Percentiles rank a stretch among this genome's conserved stretches.
Conservation (phyloP, 2,888 invertebrate genomes). For the Ommatoiulus sabulosus region DNA sequence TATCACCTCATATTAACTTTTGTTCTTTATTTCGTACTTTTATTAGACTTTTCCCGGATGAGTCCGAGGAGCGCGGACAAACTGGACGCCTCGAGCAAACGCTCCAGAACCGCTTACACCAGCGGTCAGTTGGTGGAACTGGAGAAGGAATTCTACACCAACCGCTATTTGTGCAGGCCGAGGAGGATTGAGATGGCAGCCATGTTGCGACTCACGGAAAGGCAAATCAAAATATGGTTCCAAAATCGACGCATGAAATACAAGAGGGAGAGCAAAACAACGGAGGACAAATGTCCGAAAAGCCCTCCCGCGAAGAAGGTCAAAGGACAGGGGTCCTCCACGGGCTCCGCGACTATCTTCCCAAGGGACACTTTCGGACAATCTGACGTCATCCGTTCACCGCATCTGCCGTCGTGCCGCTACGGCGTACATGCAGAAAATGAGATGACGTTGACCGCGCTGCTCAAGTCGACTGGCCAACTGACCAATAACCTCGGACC, state of each 20-base stretch:
- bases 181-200: slow-evolving; percentile 42
- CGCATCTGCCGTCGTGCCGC: neutral
- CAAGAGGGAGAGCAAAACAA: neutral
- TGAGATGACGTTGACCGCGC: neutral
- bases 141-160: slow-evolving; percentile 54
- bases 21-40: neutral
- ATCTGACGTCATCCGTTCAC: neutral
- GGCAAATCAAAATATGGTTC: slow-evolving; percentile 55
- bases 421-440: neutral
- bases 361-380: neutral
- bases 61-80: neutral
- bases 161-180: slow-evolving; percentile 51
- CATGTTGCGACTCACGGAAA: slow-evolving; percentile 44
- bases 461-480: neutral
- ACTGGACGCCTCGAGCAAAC: neutral
- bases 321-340: neutral
- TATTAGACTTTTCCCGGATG: neutral
- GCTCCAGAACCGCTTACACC: slow-evolving; percentile 50
- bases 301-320: neutral
- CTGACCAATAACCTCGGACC: neutral
- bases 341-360: neutral
- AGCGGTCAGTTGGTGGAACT: slow-evolving; percentile 47
- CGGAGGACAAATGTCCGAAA: neutral
- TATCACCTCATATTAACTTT: too few species aligned
- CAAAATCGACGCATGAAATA: slow-evolving; percentile 55